These are phyloP conservation scores for Arremon brunneinucha DNA, from an alignment of 2,797 vertebrate species.

Conservation along the genomic window DNA sequence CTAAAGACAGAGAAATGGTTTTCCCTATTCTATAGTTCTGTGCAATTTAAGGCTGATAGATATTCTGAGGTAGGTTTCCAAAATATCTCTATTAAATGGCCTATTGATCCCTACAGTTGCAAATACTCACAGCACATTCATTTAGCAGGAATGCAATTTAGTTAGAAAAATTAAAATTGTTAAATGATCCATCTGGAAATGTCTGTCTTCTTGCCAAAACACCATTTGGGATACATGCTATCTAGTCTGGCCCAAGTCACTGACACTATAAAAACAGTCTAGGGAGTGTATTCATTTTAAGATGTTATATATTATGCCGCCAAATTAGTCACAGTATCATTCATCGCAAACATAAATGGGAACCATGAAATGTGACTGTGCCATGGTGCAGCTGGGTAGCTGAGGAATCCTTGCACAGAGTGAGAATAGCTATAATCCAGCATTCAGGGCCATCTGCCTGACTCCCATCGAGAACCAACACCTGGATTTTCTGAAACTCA, in stretches of 20 bases:
- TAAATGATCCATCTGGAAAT: constrained; percentile 49
- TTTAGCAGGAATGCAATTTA: constrained; percentile 4
- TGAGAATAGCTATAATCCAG: neutral
- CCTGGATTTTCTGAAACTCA: neutral
- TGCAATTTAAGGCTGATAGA: neutral
- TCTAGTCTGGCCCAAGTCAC: constrained; percentile 5
- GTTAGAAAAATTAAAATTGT: constrained; percentile 5
- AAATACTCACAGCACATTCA: neutral
- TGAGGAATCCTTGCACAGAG: neutral
- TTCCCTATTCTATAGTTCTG: neutral
- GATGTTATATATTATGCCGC: constrained; percentile 22
- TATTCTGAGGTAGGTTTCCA: neutral
- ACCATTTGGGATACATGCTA: constrained; percentile 33
- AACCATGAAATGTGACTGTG: neutral
- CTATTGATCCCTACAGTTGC: constrained; percentile 1
- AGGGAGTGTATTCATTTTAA: constrained; percentile 19
- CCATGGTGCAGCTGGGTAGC: neutral
- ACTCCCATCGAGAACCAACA: fast-evolving
- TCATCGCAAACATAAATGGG: constrained; percentile 17
- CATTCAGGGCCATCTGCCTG: neutral
- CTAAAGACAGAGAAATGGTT: neutral
- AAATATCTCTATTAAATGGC: neutral
- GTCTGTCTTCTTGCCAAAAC: neutral
- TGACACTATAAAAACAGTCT: neutral
- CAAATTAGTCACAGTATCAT: constrained; percentile 35